Evolutionary conservation across 2,888 invertebrate species (phyloP), one percentile per base, ranked within the genome.

Genomic region (Limnephilus lunatus): DNA sequence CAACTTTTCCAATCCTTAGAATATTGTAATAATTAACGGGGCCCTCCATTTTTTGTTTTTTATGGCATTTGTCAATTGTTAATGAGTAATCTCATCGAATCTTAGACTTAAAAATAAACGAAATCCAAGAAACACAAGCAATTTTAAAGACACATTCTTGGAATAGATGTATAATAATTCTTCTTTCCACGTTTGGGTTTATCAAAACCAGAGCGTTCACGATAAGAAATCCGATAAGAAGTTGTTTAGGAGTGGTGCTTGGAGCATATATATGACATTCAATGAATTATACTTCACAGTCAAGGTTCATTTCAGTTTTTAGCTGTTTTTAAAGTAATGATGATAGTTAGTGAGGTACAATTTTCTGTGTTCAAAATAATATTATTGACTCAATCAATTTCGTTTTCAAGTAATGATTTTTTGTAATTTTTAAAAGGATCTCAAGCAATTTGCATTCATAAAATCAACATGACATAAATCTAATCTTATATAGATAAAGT

Each of bases 211-310:
- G 35, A 80, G 14, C 88, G 88, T 32, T 30, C 9, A 30, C n/a
- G 86, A 86, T 86, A 86, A 86, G 86, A 53, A 44, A 25, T n/a
- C n/a, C 86, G 86, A 86, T 86, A 86, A 86, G 86, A 44, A 86
- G 12, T 11, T 39, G 85, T 19, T 39, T 85, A n/a, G 85, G 85
- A 82, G 85, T 85, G 31, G 35, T 85, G 85, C 25, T 85, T 68
- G 68, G 25, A 25, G 25, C 68, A 5, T 68, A 68, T 68, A 68
- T 19, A 68, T 68, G n/a, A n/a, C 25, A 68, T 68, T 68, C 68
- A 68, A 68, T 68, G 68, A 68, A n/a, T 68, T 68, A 1, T 9
- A n/a, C 25, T 68, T 68, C 68, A n/a, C 25, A 68, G 68, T 68
- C 25, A 68, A 68, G 68, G 25, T 68, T 68, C 68, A 68, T 68